These are phyloP conservation scores for Ciconia boyciana DNA, from an alignment of 2,113 vertebrate species.

Conservation along the genomic window DNA sequence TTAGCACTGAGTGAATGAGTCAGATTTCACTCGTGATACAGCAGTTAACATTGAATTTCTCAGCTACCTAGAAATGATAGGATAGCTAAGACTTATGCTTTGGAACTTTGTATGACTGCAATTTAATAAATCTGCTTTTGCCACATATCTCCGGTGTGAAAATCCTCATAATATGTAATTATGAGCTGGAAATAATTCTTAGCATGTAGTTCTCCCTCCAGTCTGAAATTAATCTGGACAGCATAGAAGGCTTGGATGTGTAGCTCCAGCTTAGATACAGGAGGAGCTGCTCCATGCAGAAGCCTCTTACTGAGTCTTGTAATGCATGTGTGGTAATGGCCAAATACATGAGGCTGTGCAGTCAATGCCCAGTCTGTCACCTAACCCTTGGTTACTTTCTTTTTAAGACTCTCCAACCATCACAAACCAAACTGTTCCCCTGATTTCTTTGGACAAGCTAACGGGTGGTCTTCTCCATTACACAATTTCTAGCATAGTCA, in stretches of 20 bases:
- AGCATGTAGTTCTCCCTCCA: neutral
- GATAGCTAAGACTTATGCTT: neutral
- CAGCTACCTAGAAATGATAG: neutral
- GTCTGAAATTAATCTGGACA: neutral
- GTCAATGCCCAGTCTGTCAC: neutral
- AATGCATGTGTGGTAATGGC: neutral
- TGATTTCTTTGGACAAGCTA: neutral
- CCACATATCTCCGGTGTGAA: neutral
- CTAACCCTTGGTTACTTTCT: neutral
- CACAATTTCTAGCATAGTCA: neutral
- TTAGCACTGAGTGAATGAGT: neutral
- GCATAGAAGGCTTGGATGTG: neutral
- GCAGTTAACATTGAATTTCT: neutral
- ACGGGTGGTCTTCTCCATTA: neutral
- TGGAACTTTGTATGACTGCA: neutral
- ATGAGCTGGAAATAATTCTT: neutral
- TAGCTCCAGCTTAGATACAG: neutral
- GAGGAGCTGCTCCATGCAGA: neutral
- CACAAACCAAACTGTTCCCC: neutral
- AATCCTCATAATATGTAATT: neutral
- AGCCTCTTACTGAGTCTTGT: neutral
- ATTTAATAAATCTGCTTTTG: neutral
- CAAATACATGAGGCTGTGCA: no score
- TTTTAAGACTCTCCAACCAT: neutral
- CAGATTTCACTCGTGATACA: neutral